Evolutionary conservation across 2,113 vertebrate genomes (phyloP), one percentile per base, ranked within the genome.

Genomic region (Artemisiospiza belli): DNA sequence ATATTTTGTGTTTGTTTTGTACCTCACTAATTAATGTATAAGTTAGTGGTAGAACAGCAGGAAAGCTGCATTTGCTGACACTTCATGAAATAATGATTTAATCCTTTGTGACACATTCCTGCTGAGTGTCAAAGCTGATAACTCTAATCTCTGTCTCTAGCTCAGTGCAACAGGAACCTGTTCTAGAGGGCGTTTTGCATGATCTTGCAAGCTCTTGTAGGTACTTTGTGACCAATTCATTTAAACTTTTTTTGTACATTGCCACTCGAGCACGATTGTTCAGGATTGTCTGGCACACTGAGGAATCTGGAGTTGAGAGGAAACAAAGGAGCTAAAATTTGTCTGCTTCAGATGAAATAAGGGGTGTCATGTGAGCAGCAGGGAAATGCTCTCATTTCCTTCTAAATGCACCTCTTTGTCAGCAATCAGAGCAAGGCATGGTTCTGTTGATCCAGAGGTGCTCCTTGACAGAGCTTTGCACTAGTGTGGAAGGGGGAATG

Each of bases 111-210:
- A 89, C 91, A 69, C 52, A 20, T 95, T 87, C 77, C 97, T 94
- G 95, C 90, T 95, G 93, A 91, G 86, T 87, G 94, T 96, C 95
- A 92, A 93, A 96, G 88, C 80, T 70, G 95, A 80, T 96, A 94
- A 90, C 81, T 95, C 94, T 96, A 82, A 95, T 95, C 94, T 93
- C 83, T 90, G 63, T 94, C 90, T 69, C n/a, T 54, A 74, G 87
- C 78, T 88, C 64, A 35, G 57, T 80, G 76, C 7, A 24, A 87
- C 66, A 33, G 88, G 64, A 89, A 39, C 54, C 78, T 90, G 39
- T 69, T 67, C 84, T 69, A 37, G 89, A 88, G 89, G 84, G 27
- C 46, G 11, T 83, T 91, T 91, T 47, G 47, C 46, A 68, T 81
- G 80, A 73, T 49, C 41, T 80, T 83, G 43, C 52, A 83, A 69